These are phyloP conservation scores for Ochropleura leucogaster DNA, from an alignment of 2,888 invertebrate species.

Conservation along the genomic window DNA sequence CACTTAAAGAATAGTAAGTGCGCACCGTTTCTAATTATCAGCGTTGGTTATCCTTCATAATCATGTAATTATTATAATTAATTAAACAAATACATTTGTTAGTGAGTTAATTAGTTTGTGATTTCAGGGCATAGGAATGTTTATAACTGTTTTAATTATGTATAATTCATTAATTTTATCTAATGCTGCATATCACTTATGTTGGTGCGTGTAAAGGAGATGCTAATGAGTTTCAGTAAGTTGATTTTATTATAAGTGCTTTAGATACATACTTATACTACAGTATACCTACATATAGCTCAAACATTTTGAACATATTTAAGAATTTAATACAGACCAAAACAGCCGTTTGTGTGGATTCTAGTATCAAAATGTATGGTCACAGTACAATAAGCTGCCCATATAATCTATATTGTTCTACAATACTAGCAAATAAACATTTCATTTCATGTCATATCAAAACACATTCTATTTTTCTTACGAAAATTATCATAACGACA, in stretches of 20 bases:
- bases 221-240: not conserved
- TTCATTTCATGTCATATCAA: not conserved
- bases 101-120: slow-evolving; percentile 30
- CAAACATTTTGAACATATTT: slow-evolving; percentile 1
- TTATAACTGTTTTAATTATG: not conserved
- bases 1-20: slow-evolving; percentile 32
- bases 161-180: slow-evolving; percentile 1
- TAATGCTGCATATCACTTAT: not conserved
- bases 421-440: too few relatives aligned
- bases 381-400: slow-evolving; percentile 15
- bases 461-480: slow-evolving; percentile 4
- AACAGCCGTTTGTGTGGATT: not conserved
- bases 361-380: slow-evolving; percentile 11
- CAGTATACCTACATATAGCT: not conserved
- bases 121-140: slow-evolving; percentile 38
- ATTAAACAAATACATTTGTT: slow-evolving; percentile 23
- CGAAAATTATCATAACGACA: slow-evolving; percentile 57
- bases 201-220: not conserved
- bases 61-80: slow-evolving; percentile 42
- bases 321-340: not conserved
- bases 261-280: not conserved
- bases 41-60: slow-evolving; percentile 36
- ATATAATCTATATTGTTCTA: not conserved
- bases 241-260: not conserved
- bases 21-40: slow-evolving; percentile 34